Conservation (phyloP, 2,797 vertebrate genomes). For the Sebastes matsubarae region DNA sequence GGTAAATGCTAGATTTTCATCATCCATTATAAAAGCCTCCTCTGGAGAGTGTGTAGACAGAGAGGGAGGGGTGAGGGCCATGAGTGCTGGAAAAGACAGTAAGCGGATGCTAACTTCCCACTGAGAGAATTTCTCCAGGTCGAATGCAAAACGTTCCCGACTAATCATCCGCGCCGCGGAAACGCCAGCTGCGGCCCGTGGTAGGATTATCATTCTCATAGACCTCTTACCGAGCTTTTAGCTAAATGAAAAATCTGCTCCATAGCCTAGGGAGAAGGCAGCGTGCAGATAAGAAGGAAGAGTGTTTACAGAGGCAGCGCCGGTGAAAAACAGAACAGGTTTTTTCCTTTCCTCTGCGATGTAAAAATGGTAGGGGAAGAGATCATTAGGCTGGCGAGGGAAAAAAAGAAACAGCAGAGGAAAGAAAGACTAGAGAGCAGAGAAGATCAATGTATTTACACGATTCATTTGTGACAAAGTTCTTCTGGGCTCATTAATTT, state of each 20-base stretch:
- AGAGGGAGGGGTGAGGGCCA: slow-evolving; percentile 56
- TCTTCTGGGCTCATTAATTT: slow-evolving; percentile 99
- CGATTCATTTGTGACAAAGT: slow-evolving; percentile 98
- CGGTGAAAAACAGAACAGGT: slow-evolving; percentile 94
- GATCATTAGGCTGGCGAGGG: slow-evolving; percentile 64
- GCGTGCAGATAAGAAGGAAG: slow-evolving; percentile 94
- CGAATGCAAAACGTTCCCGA: slow-evolving; percentile 97
- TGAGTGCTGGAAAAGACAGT: slow-evolving; percentile 87
- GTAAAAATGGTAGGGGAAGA: slow-evolving; percentile 84
- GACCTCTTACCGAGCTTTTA: slow-evolving; percentile 99
- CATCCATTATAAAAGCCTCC: slow-evolving; percentile 66
- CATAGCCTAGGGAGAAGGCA: slow-evolving; percentile 98
- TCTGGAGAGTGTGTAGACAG: slow-evolving; percentile 35
- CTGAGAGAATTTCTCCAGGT: slow-evolving; percentile 99
- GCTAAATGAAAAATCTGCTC: slow-evolving; percentile 99
- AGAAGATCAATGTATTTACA: slow-evolving; percentile 99
- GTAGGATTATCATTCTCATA: slow-evolving; percentile 99
- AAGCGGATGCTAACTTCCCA: slow-evolving; percentile 99
- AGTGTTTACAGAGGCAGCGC: slow-evolving; percentile 97
- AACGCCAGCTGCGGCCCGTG: slow-evolving; percentile 97
- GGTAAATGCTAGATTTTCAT: slow-evolving; percentile 51
- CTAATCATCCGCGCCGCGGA: slow-evolving; percentile 99
- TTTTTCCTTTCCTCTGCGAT: slow-evolving; percentile 82
- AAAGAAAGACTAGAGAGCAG: slow-evolving; percentile 78
- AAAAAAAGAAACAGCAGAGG: slow-evolving; percentile 69